Conservation (phyloP, 2,888 invertebrate genomes). For the Synergus japonicus region DNA sequence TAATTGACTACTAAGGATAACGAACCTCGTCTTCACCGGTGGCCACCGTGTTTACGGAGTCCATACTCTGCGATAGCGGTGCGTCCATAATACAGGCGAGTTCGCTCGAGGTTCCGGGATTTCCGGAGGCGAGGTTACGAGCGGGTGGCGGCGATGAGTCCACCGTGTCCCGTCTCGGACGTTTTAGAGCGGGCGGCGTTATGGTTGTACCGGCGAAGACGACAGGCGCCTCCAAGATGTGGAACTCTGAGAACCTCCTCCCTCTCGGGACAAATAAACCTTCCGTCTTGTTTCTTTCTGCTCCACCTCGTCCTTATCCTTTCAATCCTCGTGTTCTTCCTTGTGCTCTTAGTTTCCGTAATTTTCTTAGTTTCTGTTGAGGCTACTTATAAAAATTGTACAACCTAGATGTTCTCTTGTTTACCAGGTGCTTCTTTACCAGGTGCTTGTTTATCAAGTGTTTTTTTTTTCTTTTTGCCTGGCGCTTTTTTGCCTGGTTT, state of each 20-base stretch:
- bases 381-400: background rate
- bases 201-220: conserved; percentile 77
- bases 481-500: conserved; percentile 49
- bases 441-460: no score
- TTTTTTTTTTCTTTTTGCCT: conserved; percentile 55
- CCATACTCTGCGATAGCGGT: conserved; percentile 97
- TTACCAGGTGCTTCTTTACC: background rate
- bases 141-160: conserved; percentile 76
- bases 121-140: conserved; percentile 76
- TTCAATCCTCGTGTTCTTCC: conserved; percentile 33
- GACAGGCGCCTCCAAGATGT: conserved; percentile 76
- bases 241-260: conserved; percentile 50
- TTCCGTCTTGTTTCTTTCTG: conserved; percentile 77
- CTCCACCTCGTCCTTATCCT: conserved; percentile 54
- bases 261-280: conserved; percentile 44
- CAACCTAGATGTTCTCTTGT: background rate
- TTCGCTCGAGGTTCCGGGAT: conserved; percentile 73
- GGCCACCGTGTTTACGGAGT: conserved; percentile 94
- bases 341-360: conserved; percentile 10
- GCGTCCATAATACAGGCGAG: conserved; percentile 82
- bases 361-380: background rate
- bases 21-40: conserved; percentile 98
- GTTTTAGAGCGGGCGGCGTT: conserved; percentile 77
- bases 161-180: conserved; percentile 77
- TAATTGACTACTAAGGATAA: conserved; percentile 53